Conservation (phyloP, 2,888 invertebrate genomes). For the Calliphora vomitoria region DNA sequence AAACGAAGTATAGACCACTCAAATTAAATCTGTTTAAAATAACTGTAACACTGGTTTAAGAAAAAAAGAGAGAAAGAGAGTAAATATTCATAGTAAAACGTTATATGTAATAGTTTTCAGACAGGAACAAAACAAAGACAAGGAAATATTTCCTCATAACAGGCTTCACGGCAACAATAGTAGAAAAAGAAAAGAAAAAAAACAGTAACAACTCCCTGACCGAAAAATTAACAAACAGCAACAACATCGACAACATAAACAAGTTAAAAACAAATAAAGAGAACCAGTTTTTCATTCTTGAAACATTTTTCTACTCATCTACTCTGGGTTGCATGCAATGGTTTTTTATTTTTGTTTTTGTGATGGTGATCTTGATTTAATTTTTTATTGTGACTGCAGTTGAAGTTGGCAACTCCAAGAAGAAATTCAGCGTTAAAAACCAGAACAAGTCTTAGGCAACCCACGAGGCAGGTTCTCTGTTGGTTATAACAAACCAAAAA, state of each 20-base stretch:
- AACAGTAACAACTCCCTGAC: constrained; percentile 58
- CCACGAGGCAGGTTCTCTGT: constrained; percentile 55
- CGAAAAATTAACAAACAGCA: constrained; percentile 40
- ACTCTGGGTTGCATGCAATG: not conserved
- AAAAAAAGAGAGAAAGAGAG: not conserved
- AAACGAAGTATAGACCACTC: not conserved
- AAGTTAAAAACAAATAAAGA: constrained; percentile 24
- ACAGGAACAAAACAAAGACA: constrained; percentile 44
- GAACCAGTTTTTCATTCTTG: constrained; percentile 66
- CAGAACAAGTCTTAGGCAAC: constrained; percentile 53
- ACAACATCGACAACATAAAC: not conserved
- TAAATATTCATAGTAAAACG: constrained; percentile 14
- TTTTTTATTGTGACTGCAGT: not conserved
- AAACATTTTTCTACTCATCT: constrained; percentile 51
- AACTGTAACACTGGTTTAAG: constrained; percentile 38
- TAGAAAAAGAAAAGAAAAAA: not conserved
- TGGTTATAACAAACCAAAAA: constrained; percentile 20
- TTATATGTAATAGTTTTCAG: constrained; percentile 6
- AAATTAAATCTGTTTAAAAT: constrained; percentile 38
- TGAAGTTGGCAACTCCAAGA: not conserved
- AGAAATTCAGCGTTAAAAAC: constrained; percentile 53
- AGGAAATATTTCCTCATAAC: constrained; percentile 53
- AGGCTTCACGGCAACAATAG: constrained; percentile 25
- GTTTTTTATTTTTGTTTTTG: constrained; percentile 12
- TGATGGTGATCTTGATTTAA: constrained; percentile 55